Evolutionary conservation across 2,113 vertebrate genomes (phyloP).

Genomic region (Fulmarus glacialis): DNA sequence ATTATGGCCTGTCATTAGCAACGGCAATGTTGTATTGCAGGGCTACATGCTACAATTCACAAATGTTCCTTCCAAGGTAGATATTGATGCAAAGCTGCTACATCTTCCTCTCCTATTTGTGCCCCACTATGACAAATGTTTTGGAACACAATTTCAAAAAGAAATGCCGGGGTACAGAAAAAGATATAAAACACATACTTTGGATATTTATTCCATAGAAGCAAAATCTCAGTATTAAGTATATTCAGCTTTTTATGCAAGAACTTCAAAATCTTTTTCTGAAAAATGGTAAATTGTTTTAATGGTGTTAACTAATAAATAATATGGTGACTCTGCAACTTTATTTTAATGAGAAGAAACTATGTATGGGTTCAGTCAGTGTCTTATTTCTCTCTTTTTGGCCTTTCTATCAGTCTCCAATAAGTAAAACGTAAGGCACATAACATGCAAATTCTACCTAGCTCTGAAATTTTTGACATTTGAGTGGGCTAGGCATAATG

Average conservation of each 20-base stretch:
- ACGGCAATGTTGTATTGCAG: neutral
- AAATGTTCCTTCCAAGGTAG: neutral
- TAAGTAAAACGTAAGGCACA: neutral
- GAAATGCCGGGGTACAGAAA: neutral
- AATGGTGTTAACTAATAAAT: neutral
- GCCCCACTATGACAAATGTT: neutral
- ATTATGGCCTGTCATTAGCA: neutral
- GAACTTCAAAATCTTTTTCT: neutral
- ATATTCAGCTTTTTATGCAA: neutral
- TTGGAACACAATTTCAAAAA: neutral
- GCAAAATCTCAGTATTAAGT: neutral
- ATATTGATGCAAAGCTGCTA: neutral
- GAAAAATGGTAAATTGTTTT: neutral
- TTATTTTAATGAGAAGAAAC: neutral
- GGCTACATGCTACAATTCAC: neutral
- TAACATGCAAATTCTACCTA: constrained; percentile 3
- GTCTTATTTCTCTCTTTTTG: neutral
- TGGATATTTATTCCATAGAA: neutral
- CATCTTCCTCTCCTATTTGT: neutral
- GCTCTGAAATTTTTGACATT: constrained; percentile 15
- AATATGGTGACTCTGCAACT: neutral
- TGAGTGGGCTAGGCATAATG: constrained; percentile 25
- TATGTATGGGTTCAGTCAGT: neutral
- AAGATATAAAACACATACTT: neutral
- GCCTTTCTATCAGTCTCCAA: neutral